These are phyloP conservation scores for Matsumyia berberina DNA, from an alignment of 2,888 invertebrate species.

Conservation along the genomic window DNA sequence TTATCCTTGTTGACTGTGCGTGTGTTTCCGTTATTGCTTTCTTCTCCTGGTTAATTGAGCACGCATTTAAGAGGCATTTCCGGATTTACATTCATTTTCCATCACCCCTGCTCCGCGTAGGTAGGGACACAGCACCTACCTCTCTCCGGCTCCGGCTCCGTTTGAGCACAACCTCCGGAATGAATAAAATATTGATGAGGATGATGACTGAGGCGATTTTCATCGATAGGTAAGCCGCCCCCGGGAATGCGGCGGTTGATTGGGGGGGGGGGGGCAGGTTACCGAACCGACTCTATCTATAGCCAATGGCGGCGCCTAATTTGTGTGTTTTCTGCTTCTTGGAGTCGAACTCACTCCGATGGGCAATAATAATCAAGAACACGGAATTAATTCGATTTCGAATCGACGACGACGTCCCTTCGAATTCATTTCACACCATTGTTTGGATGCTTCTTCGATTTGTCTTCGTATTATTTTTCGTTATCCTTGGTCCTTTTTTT, in stretches of 20 bases:
- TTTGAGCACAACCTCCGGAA: constrained; percentile 36
- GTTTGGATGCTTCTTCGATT: neutral
- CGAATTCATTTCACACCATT: constrained; percentile 36
- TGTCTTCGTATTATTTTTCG: neutral
- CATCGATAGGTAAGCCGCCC: constrained; percentile 16
- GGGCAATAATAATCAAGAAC: constrained; percentile 68
- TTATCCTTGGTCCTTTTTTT: neutral
- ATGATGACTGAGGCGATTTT: constrained; percentile 60
- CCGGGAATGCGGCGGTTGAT: neutral
- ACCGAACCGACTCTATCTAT: neutral
- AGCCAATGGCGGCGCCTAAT: constrained; percentile 48
- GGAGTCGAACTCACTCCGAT: constrained; percentile 51
- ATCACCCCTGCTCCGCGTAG: neutral
- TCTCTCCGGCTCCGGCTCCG: constrained; percentile 7
- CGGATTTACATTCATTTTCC: constrained; percentile 61
- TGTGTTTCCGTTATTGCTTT: constrained; percentile 65
- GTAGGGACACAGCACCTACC: neutral
- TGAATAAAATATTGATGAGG: constrained; percentile 72
- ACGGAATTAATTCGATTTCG: constrained; percentile 68
- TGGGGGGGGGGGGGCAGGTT: neutral
- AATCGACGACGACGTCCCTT: constrained; percentile 11
- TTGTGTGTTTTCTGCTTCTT: constrained; percentile 45
- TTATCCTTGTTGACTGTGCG: constrained; percentile 73
- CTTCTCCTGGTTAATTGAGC: constrained; percentile 72
- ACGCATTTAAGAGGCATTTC: constrained; percentile 73